phyloP scores from a whole-genome alignment of 2,888 invertebrate species.

The Napeogenes inachia region DNA sequence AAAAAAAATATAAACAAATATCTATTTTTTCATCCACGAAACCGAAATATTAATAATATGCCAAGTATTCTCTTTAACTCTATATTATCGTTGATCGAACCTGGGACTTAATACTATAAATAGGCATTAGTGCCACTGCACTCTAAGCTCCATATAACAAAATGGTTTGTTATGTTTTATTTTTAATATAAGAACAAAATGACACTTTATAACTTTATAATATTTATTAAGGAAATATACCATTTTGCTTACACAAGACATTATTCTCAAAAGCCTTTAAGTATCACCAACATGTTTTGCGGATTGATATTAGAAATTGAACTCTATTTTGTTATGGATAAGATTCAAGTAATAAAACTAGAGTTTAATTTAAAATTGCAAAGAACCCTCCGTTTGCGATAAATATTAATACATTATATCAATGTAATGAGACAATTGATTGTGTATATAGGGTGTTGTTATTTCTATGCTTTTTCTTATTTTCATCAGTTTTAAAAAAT shows the following conservation, averaged over 20 bases:
- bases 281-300: background rate
- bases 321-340: background rate
- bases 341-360: background rate
- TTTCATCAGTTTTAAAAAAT: too few species aligned
- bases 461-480: too few species aligned
- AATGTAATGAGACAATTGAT: slow-evolving; percentile 40
- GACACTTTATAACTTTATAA: background rate
- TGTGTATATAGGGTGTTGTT: slow-evolving; percentile 33
- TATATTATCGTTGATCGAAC: too few species aligned
- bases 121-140: too few species aligned
- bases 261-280: slow-evolving; percentile 19
- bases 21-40: too few species aligned
- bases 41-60: too few species aligned
- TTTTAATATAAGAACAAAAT: background rate
- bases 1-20: too few species aligned
- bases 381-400: slow-evolving; percentile 34
- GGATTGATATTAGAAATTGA: slow-evolving; percentile 3
- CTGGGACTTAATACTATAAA: too few species aligned
- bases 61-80: too few species aligned
- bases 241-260: slow-evolving; percentile 16
- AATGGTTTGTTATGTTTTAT: too few species aligned
- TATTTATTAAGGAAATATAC: slow-evolving; percentile 14
- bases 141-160: too few species aligned
- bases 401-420: slow-evolving; percentile 48
- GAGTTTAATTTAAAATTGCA: slow-evolving; percentile 5